Percentiles rank a stretch among this genome's conserved stretches.
Conservation (phyloP, 2,113 vertebrate genomes). For the Nymphicus hollandicus region DNA sequence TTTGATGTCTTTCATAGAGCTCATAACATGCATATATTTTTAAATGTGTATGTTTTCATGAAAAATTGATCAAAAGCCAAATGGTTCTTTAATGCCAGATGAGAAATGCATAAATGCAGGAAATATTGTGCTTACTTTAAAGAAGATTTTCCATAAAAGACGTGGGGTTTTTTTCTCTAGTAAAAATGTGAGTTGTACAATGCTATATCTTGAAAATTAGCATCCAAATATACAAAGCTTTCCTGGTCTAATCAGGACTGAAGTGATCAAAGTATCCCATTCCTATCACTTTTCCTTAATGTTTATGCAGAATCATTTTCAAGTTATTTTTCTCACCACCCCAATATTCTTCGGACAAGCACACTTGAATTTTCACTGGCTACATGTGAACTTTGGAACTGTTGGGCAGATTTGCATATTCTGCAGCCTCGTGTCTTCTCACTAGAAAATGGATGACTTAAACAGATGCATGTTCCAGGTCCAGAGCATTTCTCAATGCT, state of each 20-base stretch:
- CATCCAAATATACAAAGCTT: not conserved
- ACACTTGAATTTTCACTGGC: not conserved
- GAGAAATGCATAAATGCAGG: not conserved
- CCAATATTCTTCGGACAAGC: not conserved
- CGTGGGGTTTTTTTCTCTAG: accelerated
- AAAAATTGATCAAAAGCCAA: conserved; percentile 10
- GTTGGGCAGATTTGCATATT: not conserved
- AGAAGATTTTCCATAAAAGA: not conserved
- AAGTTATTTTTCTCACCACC: not conserved
- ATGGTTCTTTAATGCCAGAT: not conserved
- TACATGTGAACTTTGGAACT: not conserved
- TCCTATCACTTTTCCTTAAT: not conserved
- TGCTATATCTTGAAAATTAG: not conserved
- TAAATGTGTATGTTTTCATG: not conserved
- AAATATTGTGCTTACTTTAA: not conserved
- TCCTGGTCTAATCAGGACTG: not conserved
- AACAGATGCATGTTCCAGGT: not conserved
- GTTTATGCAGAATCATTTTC: not conserved
- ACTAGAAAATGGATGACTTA: not conserved
- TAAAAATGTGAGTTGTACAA: not conserved
- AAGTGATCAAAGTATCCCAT: not conserved
- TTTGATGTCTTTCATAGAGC: not conserved
- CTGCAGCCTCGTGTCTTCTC: not conserved
- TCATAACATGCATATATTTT: not conserved
- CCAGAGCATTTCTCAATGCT: not conserved